Base-by-base conservation (phyloP, 2,888 invertebrate genomes). In the Drosophila testacea region DNA sequence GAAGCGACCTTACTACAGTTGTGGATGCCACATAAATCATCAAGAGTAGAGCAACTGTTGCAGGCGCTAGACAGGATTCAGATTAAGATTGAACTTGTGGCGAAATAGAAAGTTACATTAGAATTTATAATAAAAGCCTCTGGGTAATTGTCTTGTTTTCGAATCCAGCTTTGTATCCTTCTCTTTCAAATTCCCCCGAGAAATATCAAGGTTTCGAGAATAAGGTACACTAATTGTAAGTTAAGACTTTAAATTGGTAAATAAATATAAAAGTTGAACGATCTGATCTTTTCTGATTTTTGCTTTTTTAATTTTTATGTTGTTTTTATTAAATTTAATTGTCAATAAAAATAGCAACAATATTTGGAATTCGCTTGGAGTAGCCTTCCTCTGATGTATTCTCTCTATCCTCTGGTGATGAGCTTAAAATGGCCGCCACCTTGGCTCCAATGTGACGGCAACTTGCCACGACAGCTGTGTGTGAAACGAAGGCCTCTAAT, bases 1-100 rank as follows among this genome's bases (percentile, higher is more conserved):
- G 66, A 69, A 68, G 67, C 79, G 69, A 85, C 86, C 83, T 88
- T 88, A 86, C 84, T 83, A 85, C 72, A 64, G 72, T 56, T 54
- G 65, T 63, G 63, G 46, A 16, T 41, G 66, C 62, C 52, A 80
- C 74, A 88, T 88, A 84, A 84, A 83, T 88, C 88, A 88, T 68
- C 48, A 54, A 57, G 50, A 67, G 75, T 69, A 50, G 50, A 65
- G 72, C 59, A 66, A 55, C 56, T 44, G 32, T 9, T 7, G 32
- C 7, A 6, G 46, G 34, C 57, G 36, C 41, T 56, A 69, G 63
- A 41, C 52, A 30, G 36, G 47, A 50, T 16, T 52, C 9, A 30
- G 67, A 52, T 69, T 57, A 27, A 57, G 77, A 69, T 67, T 48
- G 51, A 80, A 57, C 69, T 73, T 64, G 27, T 41, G 50, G 16